Evolutionary conservation across 2,888 invertebrate genomes (phyloP).

Genomic region (Nephrotoma flavescens): DNA sequence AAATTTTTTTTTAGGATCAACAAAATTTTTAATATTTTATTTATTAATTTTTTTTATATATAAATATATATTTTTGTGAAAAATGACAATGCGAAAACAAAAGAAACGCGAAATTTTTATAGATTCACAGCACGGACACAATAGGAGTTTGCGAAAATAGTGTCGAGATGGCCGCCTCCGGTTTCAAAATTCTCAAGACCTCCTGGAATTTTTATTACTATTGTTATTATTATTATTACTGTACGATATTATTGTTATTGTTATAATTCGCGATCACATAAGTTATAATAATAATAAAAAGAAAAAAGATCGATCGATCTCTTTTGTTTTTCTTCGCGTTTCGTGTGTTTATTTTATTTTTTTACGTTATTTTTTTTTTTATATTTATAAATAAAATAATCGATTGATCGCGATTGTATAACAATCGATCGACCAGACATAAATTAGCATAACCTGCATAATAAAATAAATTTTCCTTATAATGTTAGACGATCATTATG

Average conservation of each 20-base stretch:
- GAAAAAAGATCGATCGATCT: background rate
- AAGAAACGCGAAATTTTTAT: background rate
- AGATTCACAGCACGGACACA: constrained; percentile 4
- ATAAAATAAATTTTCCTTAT: background rate
- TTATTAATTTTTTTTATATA: background rate
- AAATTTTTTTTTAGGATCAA: background rate
- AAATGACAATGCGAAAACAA: background rate
- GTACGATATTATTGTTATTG: background rate
- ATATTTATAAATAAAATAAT: background rate
- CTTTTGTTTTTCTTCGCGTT: background rate
- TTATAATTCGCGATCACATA: background rate
- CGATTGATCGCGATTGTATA: constrained; percentile 4
- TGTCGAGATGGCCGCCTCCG: constrained; percentile 30
- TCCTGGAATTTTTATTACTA: constrained; percentile 10
- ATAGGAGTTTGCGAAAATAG: constrained; percentile 14
- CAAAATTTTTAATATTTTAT: background rate
- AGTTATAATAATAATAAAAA: background rate
- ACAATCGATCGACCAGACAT: constrained; percentile 4
- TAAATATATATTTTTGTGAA: background rate
- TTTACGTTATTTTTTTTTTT: background rate
- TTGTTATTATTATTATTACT: background rate
- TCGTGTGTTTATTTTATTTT: background rate
- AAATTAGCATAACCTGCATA: constrained; percentile 4
- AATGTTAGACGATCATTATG: background rate
- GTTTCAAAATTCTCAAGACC: constrained; percentile 14